Conservation (phyloP, 2,113 vertebrate species). For the Bufo bufo region DNA sequence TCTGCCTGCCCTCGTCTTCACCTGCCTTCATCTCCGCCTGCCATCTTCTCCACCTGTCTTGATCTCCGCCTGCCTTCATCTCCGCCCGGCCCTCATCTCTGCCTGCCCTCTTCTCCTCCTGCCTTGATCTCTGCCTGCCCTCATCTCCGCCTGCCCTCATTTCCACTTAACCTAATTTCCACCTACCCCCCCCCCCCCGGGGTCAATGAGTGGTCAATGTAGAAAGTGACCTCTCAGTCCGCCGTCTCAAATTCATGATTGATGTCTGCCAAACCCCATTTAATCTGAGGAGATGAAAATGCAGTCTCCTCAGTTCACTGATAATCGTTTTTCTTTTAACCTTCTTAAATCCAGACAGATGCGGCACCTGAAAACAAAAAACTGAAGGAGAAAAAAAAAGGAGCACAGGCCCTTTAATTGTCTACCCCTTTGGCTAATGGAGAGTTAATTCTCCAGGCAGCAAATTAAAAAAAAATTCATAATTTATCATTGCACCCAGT, state of each 20-base stretch:
- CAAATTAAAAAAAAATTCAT: slow-evolving; percentile 98
- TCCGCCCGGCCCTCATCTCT: slow-evolving; percentile 36
- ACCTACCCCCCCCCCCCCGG: neutral
- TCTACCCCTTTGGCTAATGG: slow-evolving; percentile 81
- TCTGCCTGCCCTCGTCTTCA: too few relatives aligned
- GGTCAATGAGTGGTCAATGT: slow-evolving; percentile 61
- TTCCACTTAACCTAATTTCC: slow-evolving; percentile 52
- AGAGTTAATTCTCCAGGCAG: slow-evolving; percentile 97
- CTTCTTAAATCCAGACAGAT: slow-evolving; percentile 62
- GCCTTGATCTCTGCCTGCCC: neutral
- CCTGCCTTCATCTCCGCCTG: too few relatives aligned
- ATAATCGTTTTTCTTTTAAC: slow-evolving; percentile 29
- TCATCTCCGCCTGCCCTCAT: slow-evolving; percentile 57
- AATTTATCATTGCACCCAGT: slow-evolving; percentile 99
- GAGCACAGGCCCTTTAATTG: slow-evolving; percentile 59
- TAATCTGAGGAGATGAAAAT: slow-evolving; percentile 66
- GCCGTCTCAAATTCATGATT: slow-evolving; percentile 10
- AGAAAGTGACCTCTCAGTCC: slow-evolving; percentile 49
- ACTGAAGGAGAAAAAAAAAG: slow-evolving; percentile 50
- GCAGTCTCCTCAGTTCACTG: slow-evolving; percentile 59
- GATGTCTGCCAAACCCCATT: slow-evolving; percentile 62
- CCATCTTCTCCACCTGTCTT: too few relatives aligned
- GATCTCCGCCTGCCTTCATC: too few relatives aligned
- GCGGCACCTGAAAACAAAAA: slow-evolving; percentile 61
- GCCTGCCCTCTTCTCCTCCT: neutral